phyloP scores from a whole-genome alignment of 1,140 invertebrate genomes.

The Cherax destructor region DNA sequence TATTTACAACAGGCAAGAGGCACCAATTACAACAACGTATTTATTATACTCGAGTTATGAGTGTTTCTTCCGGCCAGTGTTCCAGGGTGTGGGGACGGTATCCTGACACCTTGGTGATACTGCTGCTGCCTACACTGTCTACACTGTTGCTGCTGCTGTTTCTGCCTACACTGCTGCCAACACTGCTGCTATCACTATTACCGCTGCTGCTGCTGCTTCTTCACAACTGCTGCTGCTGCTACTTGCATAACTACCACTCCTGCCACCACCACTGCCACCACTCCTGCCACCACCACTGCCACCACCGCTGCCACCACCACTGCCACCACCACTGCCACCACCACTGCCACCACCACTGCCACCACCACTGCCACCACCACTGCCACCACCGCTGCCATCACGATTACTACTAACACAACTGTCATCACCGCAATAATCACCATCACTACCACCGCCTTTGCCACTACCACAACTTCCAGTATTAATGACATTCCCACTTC shows the following conservation, averaged over 20 bases:
- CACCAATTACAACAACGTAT: slow-evolving; percentile 59
- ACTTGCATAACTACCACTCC: no score
- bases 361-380: not conserved
- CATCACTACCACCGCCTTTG: not conserved
- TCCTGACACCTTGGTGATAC: not conserved
- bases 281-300: no score
- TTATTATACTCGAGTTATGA: slow-evolving; percentile 58
- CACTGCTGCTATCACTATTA: not conserved
- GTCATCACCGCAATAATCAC: not conserved
- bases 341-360: no score
- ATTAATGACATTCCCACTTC: no score
- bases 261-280: no score
- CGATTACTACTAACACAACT: not conserved
- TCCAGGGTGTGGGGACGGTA: not conserved
- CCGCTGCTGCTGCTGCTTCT: no score
- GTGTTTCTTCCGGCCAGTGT: slow-evolving; percentile 42
- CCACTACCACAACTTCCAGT: no score
- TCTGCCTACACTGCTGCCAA: not conserved
- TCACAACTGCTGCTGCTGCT: no score
- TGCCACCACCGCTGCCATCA: no score
- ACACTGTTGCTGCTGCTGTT: not conserved
- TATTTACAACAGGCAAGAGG: slow-evolving; percentile 60
- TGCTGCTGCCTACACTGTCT: no score
- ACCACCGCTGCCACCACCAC: no score
- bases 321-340: no score